A percentile compares a stretch with the other conserved stretches of the same genome.
These are phyloP conservation scores for Drosophila funebris DNA, from an alignment of 1,140 invertebrate species.

Conservation along the genomic window DNA sequence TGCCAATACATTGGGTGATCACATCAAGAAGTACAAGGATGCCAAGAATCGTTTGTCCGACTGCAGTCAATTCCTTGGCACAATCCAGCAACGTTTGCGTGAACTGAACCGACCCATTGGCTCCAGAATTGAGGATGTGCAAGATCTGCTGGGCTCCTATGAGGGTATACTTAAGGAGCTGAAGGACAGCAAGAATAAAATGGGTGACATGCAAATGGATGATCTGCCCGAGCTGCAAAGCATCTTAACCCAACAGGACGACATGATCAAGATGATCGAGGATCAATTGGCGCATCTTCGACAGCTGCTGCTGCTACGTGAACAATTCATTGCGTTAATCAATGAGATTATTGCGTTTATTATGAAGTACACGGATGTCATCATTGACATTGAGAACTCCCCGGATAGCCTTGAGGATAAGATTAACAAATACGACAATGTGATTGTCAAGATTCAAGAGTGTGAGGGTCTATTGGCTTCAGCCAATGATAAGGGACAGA, in stretches of 20 bases:
- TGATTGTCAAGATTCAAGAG: slow-evolving; percentile 92
- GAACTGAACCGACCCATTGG: slow-evolving; percentile 93
- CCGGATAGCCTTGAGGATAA: slow-evolving; percentile 93
- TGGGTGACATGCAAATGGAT: slow-evolving; percentile 90
- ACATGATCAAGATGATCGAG: slow-evolving; percentile 92
- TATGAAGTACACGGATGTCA: slow-evolving; percentile 93
- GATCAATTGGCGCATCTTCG: slow-evolving; percentile 92
- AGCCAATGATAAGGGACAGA: slow-evolving; percentile 95
- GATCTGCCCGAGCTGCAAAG: slow-evolving; percentile 91
- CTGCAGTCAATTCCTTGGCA: slow-evolving; percentile 90
- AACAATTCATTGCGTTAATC: slow-evolving; percentile 93
- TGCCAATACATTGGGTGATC: slow-evolving; percentile 88
- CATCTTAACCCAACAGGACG: slow-evolving; percentile 92
- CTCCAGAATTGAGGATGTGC: slow-evolving; percentile 92
- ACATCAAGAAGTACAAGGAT: slow-evolving; percentile 91
- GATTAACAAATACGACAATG: slow-evolving; percentile 94
- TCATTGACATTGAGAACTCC: slow-evolving; percentile 92
- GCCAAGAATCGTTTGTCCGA: slow-evolving; percentile 91
- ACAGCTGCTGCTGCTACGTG: slow-evolving; percentile 90
- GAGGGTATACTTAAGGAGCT: slow-evolving; percentile 92
- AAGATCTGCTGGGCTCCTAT: slow-evolving; percentile 90
- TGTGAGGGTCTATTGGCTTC: slow-evolving; percentile 94
- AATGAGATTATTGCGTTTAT: slow-evolving; percentile 95
- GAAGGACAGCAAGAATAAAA: slow-evolving; percentile 91
- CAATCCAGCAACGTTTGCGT: slow-evolving; percentile 92